Conservation (phyloP, 2,888 invertebrate genomes). For the Nephrotoma appendiculata region DNA sequence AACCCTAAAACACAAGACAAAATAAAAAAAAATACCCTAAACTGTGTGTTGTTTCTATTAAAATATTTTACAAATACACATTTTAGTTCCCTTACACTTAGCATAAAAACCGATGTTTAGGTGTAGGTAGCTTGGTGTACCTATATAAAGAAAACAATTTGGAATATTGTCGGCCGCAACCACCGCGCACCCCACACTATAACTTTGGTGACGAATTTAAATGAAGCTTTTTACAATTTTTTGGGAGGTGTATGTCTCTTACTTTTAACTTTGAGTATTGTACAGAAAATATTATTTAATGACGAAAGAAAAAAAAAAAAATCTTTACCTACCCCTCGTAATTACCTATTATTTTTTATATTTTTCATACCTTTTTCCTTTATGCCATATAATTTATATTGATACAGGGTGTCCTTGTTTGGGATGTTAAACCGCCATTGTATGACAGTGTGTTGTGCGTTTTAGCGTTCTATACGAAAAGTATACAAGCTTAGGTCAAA, state of each 20-base stretch:
- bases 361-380: background rate
- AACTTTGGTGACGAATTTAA: background rate
- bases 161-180: background rate
- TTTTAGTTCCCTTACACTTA: background rate
- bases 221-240: background rate
- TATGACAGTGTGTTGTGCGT: too few relatives aligned
- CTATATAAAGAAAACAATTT: background rate
- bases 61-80: background rate
- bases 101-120: background rate
- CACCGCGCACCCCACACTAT: background rate
- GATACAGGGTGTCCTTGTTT: too few relatives aligned
- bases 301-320: background rate
- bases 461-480: too few relatives aligned
- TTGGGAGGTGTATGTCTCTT: background rate
- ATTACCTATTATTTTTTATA: background rate
- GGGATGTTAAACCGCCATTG: too few relatives aligned
- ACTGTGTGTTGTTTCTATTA: background rate
- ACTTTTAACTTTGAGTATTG: background rate
- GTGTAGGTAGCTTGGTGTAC: background rate
- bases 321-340: background rate
- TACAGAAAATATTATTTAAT: background rate
- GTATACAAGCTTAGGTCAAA: too few relatives aligned
- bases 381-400: background rate
- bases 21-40: background rate
- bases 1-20: background rate